phyloP scores from a whole-genome alignment of 92 coral and sea anemone species.

The Phenganax stokvisi region DNA sequence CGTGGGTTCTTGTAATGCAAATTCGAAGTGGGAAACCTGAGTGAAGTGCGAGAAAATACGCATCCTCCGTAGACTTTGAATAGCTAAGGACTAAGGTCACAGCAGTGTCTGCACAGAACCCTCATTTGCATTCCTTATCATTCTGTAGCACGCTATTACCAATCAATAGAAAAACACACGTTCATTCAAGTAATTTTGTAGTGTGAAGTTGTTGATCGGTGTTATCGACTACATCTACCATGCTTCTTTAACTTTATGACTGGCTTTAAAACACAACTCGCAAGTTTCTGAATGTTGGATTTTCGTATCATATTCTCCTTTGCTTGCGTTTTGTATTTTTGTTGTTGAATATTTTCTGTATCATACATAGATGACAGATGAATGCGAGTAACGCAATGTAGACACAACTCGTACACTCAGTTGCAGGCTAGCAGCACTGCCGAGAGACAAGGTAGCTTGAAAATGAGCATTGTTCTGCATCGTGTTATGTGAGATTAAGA shows the following conservation, averaged over 20 bases:
- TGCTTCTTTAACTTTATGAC: neutral
- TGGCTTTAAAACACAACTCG: neutral
- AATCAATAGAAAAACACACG: constrained; percentile 10
- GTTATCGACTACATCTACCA: neutral
- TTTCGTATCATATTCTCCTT: neutral
- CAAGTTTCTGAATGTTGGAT: neutral
- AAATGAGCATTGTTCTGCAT: no score
- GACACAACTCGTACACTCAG: neutral
- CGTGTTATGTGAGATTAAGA: no score
- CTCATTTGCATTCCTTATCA: constrained; percentile 16
- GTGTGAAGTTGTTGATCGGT: constrained; percentile 15
- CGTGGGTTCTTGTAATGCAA: constrained; percentile 11
- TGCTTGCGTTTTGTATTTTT: neutral
- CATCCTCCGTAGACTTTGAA: neutral
- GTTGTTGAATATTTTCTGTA: constrained; percentile 31
- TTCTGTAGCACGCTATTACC: neutral
- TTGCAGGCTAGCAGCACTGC: neutral
- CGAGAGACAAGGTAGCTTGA: no score
- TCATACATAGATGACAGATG: constrained; percentile 37
- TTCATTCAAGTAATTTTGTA: constrained; percentile 9
- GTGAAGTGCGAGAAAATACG: neutral
- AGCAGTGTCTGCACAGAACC: constrained; percentile 6
- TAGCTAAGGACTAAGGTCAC: neutral
- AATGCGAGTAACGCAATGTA: neutral
- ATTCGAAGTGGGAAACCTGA: neutral